Evolutionary conservation across 2,113 vertebrate genomes (phyloP).

Genomic region (sheep (Ovis aries)): ARS-UI_Ramb_v3.0 NC_056071.1:23352001-23352500

Average conservation of each 20-base stretch:
- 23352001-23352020: not conserved
- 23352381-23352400: not conserved
- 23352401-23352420: not conserved
- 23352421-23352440: not conserved
- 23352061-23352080: not conserved
- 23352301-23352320: not conserved
- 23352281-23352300: not conserved
- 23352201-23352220: not conserved
- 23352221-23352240: not conserved
- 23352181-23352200: not conserved
- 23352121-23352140: not conserved
- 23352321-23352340: not conserved
- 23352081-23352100: not conserved
- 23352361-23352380: not conserved
- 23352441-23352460: accelerated
- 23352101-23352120: not conserved
- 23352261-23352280: not conserved
- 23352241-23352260: not conserved
- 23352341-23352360: not conserved
- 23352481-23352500: not conserved
- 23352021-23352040: not conserved
- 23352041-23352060: not conserved
- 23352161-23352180: not conserved
- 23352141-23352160: not conserved
- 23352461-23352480: not conserved